Conservation (phyloP, 2,113 vertebrate genomes). For the Terrapene triunguis region DNA sequence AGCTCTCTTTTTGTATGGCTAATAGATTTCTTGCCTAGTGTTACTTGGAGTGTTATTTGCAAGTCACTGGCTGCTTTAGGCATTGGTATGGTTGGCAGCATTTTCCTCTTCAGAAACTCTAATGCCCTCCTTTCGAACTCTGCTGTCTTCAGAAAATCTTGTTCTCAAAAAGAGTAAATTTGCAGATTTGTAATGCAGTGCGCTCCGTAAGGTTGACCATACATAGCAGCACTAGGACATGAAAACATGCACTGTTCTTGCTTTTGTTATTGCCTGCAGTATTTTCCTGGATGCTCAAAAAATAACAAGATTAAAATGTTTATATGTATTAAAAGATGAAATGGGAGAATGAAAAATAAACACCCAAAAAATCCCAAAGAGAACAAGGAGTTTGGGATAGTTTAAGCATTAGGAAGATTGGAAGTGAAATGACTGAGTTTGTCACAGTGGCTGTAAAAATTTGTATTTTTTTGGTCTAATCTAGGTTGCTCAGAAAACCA, state of each 20-base stretch:
- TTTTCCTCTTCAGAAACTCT: not conserved
- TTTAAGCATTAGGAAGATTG: not conserved
- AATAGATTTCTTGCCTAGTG: not conserved
- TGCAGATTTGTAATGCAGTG: constrained; percentile 20
- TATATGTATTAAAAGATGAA: not conserved
- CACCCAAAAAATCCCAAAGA: not conserved
- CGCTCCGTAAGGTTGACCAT: not conserved
- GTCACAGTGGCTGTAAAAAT: not conserved
- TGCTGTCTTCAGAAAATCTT: not conserved
- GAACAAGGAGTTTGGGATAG: not conserved
- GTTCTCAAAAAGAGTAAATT: not conserved
- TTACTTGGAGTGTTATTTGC: not conserved
- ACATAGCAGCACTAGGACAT: not conserved
- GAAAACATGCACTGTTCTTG: not conserved
- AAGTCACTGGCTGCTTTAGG: not conserved
- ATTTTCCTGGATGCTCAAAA: not conserved
- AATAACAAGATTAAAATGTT: not conserved
- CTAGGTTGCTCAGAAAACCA: not conserved
- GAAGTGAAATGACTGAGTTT: not conserved
- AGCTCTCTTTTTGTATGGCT: not conserved
- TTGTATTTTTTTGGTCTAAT: not conserved
- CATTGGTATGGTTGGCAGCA: not conserved
- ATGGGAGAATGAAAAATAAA: not conserved
- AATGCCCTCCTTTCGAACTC: not conserved
- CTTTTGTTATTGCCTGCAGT: not conserved